Conservation (phyloP, 2,888 invertebrate genomes). For the Protonemura montana region DNA sequence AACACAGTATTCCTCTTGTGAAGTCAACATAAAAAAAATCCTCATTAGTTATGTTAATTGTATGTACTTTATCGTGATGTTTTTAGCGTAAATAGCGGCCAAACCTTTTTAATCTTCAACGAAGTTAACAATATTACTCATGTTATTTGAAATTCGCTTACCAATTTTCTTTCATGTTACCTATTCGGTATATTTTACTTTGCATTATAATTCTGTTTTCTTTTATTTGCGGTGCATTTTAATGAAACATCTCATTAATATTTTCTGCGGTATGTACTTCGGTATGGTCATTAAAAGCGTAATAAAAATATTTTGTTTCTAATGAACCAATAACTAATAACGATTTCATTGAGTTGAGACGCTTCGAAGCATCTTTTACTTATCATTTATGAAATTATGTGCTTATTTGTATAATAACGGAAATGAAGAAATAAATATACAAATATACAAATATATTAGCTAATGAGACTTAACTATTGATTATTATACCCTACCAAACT, state of each 20-base stretch:
- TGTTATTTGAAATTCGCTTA: not conserved
- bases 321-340: not conserved
- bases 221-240: not conserved
- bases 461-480: too few species aligned
- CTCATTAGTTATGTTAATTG: conserved; percentile 30
- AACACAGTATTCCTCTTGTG: not conserved
- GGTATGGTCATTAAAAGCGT: not conserved
- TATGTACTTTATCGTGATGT: conserved; percentile 15
- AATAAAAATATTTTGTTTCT: not conserved
- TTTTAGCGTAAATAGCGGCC: not conserved
- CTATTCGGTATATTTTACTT: not conserved
- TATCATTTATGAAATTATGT: too few species aligned
- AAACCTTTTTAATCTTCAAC: not conserved
- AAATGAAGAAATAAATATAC: too few species aligned
- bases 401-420: too few species aligned
- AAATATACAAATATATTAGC: too few species aligned
- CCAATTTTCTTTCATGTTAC: not conserved
- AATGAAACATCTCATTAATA: not conserved
- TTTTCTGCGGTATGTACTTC: not conserved
- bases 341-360: too few species aligned
- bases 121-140: not conserved
- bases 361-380: too few species aligned
- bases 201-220: not conserved
- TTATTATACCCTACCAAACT: too few species aligned
- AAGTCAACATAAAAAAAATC: not conserved